Evolutionary conservation across 1,140 invertebrate genomes (phyloP).

Genomic region (Branchinecta lynchi): DNA sequence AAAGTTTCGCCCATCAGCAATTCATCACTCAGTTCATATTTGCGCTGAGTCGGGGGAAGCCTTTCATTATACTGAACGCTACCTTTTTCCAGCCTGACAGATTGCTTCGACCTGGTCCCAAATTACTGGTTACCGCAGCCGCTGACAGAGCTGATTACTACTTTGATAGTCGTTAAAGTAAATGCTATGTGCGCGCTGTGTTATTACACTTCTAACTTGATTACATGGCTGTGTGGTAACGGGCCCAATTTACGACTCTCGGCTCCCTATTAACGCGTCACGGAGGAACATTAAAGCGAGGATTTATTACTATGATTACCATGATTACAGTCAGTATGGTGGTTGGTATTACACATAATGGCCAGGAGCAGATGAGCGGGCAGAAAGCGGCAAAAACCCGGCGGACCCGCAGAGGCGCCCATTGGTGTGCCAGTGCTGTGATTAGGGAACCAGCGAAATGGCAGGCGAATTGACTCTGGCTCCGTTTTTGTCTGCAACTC

Average conservation of each 20-base stretch:
- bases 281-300: slow-evolving; percentile 3
- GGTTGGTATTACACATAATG: slow-evolving; percentile 11
- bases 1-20: neutral
- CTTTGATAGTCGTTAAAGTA: slow-evolving; percentile 12
- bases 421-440: neutral
- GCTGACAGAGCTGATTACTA: slow-evolving; percentile 1
- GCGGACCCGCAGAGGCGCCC: neutral
- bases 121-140: slow-evolving; percentile 2
- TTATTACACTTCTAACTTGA: slow-evolving; percentile 12
- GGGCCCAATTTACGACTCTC: slow-evolving; percentile 8
- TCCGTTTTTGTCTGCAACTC: neutral
- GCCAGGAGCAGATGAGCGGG: neutral
- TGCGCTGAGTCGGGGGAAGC: neutral
- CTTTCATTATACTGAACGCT: neutral
- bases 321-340: slow-evolving; percentile 7
- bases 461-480: neutral
- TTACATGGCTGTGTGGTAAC: slow-evolving; percentile 6
- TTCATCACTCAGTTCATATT: slow-evolving; percentile 7
- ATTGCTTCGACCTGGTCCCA: neutral
- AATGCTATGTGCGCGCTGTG: slow-evolving; percentile 7
- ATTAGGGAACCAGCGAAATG: neutral
- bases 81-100: neutral
- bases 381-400: neutral
- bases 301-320: slow-evolving; percentile 11
- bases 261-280: slow-evolving; percentile 8